Base-by-base conservation (phyloP, 1,140 invertebrate species). In the Euura saliciscinereae region DNA sequence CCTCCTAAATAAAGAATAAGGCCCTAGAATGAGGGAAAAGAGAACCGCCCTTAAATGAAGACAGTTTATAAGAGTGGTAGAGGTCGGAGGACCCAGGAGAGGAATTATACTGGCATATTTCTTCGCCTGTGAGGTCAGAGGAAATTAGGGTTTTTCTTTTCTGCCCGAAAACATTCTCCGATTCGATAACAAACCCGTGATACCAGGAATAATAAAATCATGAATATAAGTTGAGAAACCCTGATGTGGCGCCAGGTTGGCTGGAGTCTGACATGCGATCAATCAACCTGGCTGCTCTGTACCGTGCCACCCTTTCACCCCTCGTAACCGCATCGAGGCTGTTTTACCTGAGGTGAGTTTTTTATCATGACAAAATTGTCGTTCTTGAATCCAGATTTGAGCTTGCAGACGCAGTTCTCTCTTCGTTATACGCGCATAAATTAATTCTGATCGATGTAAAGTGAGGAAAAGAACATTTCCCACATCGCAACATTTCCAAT, bases 251-350 rank as follows among this genome's bases (percentile, higher is more conserved):
- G 85, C 83, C 85, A 86, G 82, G 83, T 86, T 80, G 85, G 79
- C 84, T 83, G 82, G 82, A 83, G 83, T 79, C 84, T 82, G 81
- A 82, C 83, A 79, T 77, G 80, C 85, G 84, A 87, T 86, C 84
- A 87, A 87, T 86, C 85, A 86, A 86, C 85, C 78, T 82, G 78
- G 75, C 73, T 72, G 71, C 68, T 72, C 73, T 77, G 74, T 78
- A 77, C 78, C 75, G 71, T 79, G 66, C 43, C 13, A 67, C 67
- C 70, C 45, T 43, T 11, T 28, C 43, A 3, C 10, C 66, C 5
- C 43, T 8, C 10, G 8, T 42, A 67, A 64, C 66, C 68, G 43
- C 51, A 6, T 59, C 10, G 51, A 4, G 70, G 78, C 77, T 77
- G 78, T 80, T 78, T 78, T 77, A 79, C 79, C 79, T 78, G 77